A percentile compares a stretch with the other conserved stretches of the same genome.
phyloP scores from a whole-genome alignment of 2,797 vertebrate genomes.

The Phalanger gymnotis region DNA sequence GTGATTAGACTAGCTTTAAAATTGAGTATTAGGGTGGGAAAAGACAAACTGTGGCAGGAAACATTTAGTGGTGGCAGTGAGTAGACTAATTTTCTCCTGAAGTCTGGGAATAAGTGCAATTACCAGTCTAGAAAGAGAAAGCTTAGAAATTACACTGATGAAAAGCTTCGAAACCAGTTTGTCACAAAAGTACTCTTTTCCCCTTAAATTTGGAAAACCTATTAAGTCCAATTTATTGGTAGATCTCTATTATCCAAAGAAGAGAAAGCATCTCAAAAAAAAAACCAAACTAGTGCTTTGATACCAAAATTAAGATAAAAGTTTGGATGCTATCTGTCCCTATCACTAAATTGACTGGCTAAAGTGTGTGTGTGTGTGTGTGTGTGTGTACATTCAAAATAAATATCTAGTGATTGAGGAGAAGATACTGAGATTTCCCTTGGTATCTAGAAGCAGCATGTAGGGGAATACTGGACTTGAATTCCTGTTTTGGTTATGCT shows the following conservation, averaged over 20 bases:
- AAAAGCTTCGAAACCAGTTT: not conserved
- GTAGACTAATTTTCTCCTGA: not conserved
- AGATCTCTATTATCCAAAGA: slow-evolving; percentile 11
- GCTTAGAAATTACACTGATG: not conserved
- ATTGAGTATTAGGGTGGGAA: not conserved
- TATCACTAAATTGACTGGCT: not conserved
- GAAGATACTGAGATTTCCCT: not conserved
- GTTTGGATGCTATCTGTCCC: not conserved
- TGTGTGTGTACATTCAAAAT: not conserved
- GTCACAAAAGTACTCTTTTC: not conserved
- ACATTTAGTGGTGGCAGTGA: not conserved
- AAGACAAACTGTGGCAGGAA: not conserved
- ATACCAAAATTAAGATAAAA: not conserved
- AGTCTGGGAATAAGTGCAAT: not conserved
- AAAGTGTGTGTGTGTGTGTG: not conserved
- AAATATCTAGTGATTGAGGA: not conserved
- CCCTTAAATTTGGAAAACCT: slow-evolving; percentile 6
- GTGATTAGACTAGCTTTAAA: not conserved
- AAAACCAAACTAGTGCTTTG: not conserved
- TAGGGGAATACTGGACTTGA: not conserved
- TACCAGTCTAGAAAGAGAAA: not conserved
- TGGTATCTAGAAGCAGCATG: not conserved
- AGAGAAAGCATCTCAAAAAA: not conserved
- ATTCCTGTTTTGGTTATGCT: not conserved
- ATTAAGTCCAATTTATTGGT: slow-evolving; percentile 21